Percentiles rank a stretch among this genome's conserved stretches.
phyloP scores from a whole-genome alignment of 2,888 invertebrate species.

The Byasa hedistus region DNA sequence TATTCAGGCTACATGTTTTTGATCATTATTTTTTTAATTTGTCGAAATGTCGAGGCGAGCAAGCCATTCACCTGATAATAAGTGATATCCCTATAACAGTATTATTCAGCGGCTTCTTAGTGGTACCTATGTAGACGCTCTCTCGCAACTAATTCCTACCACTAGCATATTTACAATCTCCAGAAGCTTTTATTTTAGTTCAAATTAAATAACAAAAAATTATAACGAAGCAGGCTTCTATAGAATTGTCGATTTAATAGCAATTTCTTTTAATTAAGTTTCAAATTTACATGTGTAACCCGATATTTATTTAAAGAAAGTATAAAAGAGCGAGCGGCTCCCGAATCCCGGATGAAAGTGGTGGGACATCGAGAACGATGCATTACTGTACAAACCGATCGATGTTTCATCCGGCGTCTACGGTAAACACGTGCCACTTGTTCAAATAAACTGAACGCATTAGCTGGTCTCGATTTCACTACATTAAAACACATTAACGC shows the following conservation, averaged over 20 bases:
- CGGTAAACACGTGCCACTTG: constrained; percentile 78
- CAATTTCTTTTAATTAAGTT: neutral
- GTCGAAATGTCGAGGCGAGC: no score
- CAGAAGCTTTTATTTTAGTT: neutral
- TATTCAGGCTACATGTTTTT: no score
- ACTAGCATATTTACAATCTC: no score
- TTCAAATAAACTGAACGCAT: constrained; percentile 77
- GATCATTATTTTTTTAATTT: no score
- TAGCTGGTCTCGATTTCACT: constrained; percentile 77
- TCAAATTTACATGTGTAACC: constrained; percentile 22
- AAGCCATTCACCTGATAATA: no score
- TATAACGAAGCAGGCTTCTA: no score
- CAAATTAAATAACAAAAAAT: neutral
- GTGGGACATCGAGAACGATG: constrained; percentile 65
- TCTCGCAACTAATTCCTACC: no score
- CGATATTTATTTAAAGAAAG: constrained; percentile 17
- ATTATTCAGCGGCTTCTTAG: no score
- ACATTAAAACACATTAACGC: constrained; percentile 79
- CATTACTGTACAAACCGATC: constrained; percentile 76
- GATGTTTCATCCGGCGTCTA: constrained; percentile 74
- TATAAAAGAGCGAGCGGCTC: constrained; percentile 23
- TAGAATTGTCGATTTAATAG: neutral
- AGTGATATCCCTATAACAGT: no score
- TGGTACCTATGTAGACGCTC: no score
- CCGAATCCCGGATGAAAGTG: constrained; percentile 49